These are phyloP conservation scores for Orchesella cincta DNA, from an alignment of 1,140 invertebrate species.

Conservation along the genomic window DNA sequence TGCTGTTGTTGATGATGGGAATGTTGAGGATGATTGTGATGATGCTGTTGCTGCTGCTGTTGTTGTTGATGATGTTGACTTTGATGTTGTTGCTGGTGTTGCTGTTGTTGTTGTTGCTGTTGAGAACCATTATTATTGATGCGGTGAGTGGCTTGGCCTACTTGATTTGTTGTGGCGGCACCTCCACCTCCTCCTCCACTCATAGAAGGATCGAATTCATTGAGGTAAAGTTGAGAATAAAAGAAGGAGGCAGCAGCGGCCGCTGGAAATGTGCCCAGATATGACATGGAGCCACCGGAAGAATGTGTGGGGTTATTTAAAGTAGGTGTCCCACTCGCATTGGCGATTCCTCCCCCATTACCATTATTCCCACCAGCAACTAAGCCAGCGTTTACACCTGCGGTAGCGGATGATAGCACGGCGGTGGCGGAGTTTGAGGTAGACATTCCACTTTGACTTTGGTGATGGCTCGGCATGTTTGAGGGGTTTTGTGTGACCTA, in stretches of 20 bases:
- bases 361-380: neutral
- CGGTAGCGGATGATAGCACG: slow-evolving; percentile 7
- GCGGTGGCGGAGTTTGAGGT: slow-evolving; percentile 14
- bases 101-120: slow-evolving; percentile 13
- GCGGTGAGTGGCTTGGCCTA: neutral
- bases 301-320: slow-evolving; percentile 10
- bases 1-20: slow-evolving; percentile 39
- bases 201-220: slow-evolving; percentile 44
- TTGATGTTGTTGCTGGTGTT: slow-evolving; percentile 13
- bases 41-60: slow-evolving; percentile 29
- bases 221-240: slow-evolving; percentile 51
- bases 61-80: slow-evolving; percentile 26
- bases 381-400: slow-evolving; percentile 2
- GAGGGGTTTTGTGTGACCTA: neutral
- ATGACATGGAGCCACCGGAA: slow-evolving; percentile 36
- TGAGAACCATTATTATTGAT: neutral
- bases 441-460: slow-evolving; percentile 14
- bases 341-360: neutral
- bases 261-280: slow-evolving; percentile 45
- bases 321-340: slow-evolving; percentile 13
- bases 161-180: neutral
- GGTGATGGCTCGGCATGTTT: too few species aligned
- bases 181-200: slow-evolving; percentile 13
- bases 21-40: slow-evolving; percentile 28
- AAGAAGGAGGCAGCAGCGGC: slow-evolving; percentile 50